Conservation (phyloP, 2,113 vertebrate genomes). For the Pomatostomus ruficeps region DNA sequence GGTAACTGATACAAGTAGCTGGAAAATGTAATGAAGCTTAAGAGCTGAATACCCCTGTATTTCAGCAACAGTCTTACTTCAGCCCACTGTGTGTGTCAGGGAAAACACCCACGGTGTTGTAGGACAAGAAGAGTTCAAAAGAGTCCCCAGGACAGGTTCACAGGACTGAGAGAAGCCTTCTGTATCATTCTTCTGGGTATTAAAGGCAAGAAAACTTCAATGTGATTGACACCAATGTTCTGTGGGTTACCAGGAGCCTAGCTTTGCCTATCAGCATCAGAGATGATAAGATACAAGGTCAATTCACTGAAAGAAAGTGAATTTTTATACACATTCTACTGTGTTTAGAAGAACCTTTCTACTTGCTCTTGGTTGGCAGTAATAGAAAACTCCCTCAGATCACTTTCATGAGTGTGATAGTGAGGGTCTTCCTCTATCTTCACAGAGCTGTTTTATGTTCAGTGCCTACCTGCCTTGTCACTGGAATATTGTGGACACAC, state of each 20-base stretch:
- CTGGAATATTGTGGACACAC: too few species aligned
- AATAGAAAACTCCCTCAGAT: background rate
- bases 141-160: accelerated
- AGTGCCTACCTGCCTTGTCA: background rate
- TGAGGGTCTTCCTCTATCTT: background rate
- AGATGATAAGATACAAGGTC: background rate
- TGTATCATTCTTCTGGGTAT: background rate
- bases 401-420: background rate
- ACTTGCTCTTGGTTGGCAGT: background rate
- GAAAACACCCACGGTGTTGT: background rate
- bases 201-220: background rate
- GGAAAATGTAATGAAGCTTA: background rate
- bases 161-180: background rate
- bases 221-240: background rate
- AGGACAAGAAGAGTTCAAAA: background rate
- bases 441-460: background rate
- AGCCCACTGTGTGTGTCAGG: background rate
- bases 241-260: background rate
- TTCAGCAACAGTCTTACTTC: background rate
- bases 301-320: background rate
- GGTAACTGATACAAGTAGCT: background rate
- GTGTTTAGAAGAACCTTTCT: background rate
- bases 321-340: background rate
- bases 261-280: background rate
- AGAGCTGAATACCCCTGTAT: background rate